Base-by-base conservation (phyloP, 2,797 vertebrate genomes). In the Borostomias antarcticus region DNA sequence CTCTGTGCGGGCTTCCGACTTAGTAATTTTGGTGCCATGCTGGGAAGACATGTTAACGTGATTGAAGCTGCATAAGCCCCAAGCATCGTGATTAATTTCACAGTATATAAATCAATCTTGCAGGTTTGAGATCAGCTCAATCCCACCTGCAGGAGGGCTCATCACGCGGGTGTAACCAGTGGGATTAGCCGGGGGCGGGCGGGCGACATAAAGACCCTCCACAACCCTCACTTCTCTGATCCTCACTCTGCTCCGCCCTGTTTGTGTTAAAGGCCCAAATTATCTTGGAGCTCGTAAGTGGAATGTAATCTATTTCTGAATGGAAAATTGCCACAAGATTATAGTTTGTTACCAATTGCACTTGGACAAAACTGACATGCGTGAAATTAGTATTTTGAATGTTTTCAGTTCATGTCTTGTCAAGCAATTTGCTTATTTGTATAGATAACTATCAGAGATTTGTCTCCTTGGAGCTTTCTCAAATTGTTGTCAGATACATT, bases 141-240 rank as follows among this genome's bases (percentile, higher is more conserved):
- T 30, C 30, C 19, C 45, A 26, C 60, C 45, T 50, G 17, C 47
- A 29, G 40, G 15, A 26, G 21, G 8, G 51, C 30, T 54, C 19
- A 30, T 10, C 62, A 62, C 62, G 70, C 74, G 70, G 72, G 67
- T 67, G 70, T 70, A 76, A 72, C 65, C 67, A 68, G 8, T 37
- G 29, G 17, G 30, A 40, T 29, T 32, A 45, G 43, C 37, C 23
- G 30, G 13, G 25, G 30, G 80, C 78, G 87, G 87, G 86, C 88
- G 81, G 83, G 88, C 85, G 73, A 81, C 78, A 70, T 80, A 79
- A 77, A 86, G 85, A 86, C 81, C 76, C 81, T 73, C 64, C 80
- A 81, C 80, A 83, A 75, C 80, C 80, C 73, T 67, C 81, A 79
- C 83, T 89, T 87, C 86, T 90, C 86, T 83, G 88, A 89, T 90